Evolutionary conservation across 2,113 vertebrate genomes (phyloP).

Genomic region (Gulo gulo): DNA sequence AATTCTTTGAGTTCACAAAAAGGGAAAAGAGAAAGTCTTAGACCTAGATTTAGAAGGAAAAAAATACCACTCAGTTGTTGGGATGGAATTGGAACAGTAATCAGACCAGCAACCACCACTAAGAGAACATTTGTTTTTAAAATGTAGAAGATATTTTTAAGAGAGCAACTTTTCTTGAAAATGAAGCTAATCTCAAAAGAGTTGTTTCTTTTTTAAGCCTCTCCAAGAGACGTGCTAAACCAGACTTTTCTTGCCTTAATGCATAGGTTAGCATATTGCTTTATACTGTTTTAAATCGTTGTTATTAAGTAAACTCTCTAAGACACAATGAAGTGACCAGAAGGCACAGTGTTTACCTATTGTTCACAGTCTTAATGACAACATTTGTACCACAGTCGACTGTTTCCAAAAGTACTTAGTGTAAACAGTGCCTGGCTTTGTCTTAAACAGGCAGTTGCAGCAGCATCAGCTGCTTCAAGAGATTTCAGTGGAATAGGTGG

Average conservation of each 20-base stretch:
- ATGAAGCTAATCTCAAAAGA: not conserved
- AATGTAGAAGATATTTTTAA: not conserved
- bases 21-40: not conserved
- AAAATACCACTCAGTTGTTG: not conserved
- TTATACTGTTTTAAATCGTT: not conserved
- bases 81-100: not conserved
- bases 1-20: not conserved
- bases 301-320: not conserved
- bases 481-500: constrained; percentile 86
- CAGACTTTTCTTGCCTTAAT: not conserved
- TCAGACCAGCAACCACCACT: not conserved
- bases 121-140: not conserved
- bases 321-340: not conserved
- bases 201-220: not conserved
- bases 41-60: not conserved
- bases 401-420: not conserved
- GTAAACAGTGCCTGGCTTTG: constrained; percentile 60
- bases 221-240: not conserved
- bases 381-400: not conserved
- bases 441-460: constrained; percentile 84
- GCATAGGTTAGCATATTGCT: not conserved
- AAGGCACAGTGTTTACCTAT: not conserved
- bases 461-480: constrained; percentile 86
- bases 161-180: not conserved
- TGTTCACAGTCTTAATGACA: not conserved